Evolutionary conservation across 2,888 invertebrate genomes (phyloP), one percentile per base, ranked within the genome.

Genomic region (Eupithecia inturbata): DNA sequence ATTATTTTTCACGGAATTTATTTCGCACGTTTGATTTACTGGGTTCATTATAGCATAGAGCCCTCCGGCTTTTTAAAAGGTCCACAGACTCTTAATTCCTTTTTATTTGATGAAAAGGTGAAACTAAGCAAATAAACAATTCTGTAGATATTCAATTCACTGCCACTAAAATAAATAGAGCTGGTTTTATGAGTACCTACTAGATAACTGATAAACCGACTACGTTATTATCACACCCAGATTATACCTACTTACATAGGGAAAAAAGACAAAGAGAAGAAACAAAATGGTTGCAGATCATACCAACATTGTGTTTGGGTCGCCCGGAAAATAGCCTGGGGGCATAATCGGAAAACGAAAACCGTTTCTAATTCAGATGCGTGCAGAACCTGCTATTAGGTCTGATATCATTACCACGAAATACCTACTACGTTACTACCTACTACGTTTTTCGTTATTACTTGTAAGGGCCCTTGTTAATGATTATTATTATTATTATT

Each of bases 1-100:
- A 75, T 75, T 75, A 75, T 70, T 73, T 72, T 68, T 71, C 72
- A 66, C 73, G 72, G 72, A 66, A 71, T 75, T 72, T 71, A 72
- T 75, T 73, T 70, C 68, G 7, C 45, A 22, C 22, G 33, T 64
- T 71, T 73, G 70, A 75, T 73, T 75, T 75, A 75, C 75, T 26
- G 75, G 19, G 57, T 70, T 73, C 73, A 75, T 75, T 75, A 72
- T 66, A 45, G 10, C 31, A 26, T 31, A 19, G n/a, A 64, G 33
- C n/a, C 36, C 10, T 19, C 12, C 3, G 63, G 63, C 36, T 36
- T 64, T 36, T 1, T 12, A 33, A 33, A 63, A 31, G 63, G 28
- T 19, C 19, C 63, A 33, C 9, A 36, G 33, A 62, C n/a, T n/a
- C n/a, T 63, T 33, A 33, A 33, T 63, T 53, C 22, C 3, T 53